A percentile compares a stretch with the other conserved stretches of the same genome.
phyloP scores from a whole-genome alignment of 2,113 vertebrate genomes.

The Brachypodius melanocephalos region DNA sequence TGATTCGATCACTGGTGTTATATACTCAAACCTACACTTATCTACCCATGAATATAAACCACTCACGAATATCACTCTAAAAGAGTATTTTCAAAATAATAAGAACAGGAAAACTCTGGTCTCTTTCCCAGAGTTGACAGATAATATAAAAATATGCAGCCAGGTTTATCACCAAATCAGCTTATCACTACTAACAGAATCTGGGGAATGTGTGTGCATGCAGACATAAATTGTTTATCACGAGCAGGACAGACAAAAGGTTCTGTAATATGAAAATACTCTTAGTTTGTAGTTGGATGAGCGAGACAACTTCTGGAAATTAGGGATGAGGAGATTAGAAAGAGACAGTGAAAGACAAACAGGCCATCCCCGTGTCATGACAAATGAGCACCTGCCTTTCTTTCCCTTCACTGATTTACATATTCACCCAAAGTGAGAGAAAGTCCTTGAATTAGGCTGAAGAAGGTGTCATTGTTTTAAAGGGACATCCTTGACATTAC shows the following conservation, averaged over 20 bases:
- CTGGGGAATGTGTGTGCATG: not conserved
- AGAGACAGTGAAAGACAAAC: not conserved
- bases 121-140: not conserved
- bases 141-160: not conserved
- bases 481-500: not conserved
- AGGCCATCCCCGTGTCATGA: not conserved
- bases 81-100: not conserved
- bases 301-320: not conserved
- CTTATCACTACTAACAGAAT: not conserved
- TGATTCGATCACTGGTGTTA: not conserved
- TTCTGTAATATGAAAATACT: not conserved
- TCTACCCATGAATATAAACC: too few species aligned
- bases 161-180: not conserved
- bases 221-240: not conserved
- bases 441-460: not conserved
- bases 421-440: not conserved
- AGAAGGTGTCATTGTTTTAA: not conserved
- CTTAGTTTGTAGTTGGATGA: not conserved
- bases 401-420: not conserved
- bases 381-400: not conserved
- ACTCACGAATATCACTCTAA: not conserved
- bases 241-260: not conserved
- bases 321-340: not conserved
- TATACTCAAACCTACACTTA: not conserved
- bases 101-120: not conserved